Percentiles rank a stretch among this genome's conserved stretches.
Evolutionary conservation across 2,113 vertebrate genomes (phyloP).

Genomic region (Camelus bactrianus): DNA sequence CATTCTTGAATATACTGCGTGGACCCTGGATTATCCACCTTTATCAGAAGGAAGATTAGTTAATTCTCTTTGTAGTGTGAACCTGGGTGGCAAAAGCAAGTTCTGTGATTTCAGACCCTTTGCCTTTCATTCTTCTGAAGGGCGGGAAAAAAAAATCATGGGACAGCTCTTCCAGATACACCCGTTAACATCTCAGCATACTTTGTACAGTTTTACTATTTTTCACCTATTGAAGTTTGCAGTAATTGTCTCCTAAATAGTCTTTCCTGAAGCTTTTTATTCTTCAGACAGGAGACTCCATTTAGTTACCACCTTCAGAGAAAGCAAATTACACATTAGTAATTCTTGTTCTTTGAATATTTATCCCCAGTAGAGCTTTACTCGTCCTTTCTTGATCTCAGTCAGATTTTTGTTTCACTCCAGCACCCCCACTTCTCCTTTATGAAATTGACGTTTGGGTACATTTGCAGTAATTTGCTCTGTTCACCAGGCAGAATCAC

Average conservation of each 20-base stretch:
- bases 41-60: not conserved
- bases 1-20: not conserved
- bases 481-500: not conserved
- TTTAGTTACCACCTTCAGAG: conserved; percentile 46
- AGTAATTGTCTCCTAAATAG: not conserved
- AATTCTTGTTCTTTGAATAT: not conserved
- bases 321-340: conserved; percentile 9
- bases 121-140: conserved; percentile 18
- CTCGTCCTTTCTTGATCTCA: not conserved
- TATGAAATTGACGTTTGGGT: not conserved
- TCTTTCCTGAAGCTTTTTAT: conserved; percentile 37
- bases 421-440: not conserved
- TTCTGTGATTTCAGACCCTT: not conserved
- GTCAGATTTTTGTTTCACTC: conserved; percentile 8
- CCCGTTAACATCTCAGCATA: not conserved
- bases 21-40: not conserved
- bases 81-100: not conserved
- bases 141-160: not conserved
- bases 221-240: conserved; percentile 5
- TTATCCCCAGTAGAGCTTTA: not conserved
- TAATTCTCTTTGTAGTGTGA: not conserved
- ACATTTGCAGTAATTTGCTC: not conserved
- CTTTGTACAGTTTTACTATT: not conserved
- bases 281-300: conserved; percentile 19
- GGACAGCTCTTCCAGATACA: not conserved